phyloP scores from a whole-genome alignment of 2,888 invertebrate species.

The Steinernema scapterisci region DNA sequence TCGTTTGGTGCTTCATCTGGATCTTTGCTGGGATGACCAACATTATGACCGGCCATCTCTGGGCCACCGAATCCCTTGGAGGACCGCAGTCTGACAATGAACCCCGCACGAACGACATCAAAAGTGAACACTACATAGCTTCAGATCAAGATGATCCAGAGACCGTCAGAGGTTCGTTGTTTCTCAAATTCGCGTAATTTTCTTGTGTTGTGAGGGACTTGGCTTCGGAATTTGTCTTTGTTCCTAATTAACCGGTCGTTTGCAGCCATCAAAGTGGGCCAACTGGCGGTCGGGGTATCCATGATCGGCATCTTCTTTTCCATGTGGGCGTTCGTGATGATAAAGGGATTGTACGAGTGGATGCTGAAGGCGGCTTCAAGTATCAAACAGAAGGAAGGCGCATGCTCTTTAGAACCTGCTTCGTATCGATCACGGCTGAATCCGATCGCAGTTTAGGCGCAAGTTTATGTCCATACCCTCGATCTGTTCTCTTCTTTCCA shows the following conservation, averaged over 20 bases:
- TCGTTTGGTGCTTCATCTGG: constrained; percentile 51
- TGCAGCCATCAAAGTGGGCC: constrained; percentile 50
- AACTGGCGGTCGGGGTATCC: not conserved
- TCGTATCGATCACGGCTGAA: not conserved
- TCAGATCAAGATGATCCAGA: constrained; percentile 51
- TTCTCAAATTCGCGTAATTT: no score
- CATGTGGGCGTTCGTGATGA: constrained; percentile 43
- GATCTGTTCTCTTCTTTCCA: not conserved
- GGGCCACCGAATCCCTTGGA: constrained; percentile 46
- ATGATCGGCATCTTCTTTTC: constrained; percentile 40
- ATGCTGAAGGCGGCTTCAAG: not conserved
- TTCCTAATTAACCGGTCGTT: constrained; percentile 13
- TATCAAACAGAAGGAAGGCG: not conserved
- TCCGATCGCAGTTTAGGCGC: constrained; percentile 1
- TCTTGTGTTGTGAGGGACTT: no score
- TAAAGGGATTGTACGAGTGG: constrained; percentile 26
- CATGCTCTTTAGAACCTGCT: not conserved
- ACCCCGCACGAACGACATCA: not conserved
- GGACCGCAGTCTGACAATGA: constrained; percentile 9
- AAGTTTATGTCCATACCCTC: not conserved
- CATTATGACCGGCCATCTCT: constrained; percentile 46
- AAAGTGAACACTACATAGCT: constrained; percentile 41
- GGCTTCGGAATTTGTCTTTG: no score
- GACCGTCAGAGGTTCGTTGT: constrained; percentile 43
- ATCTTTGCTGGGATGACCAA: constrained; percentile 47